Conservation (phyloP, 2,888 invertebrate genomes). For the Neocrepidodera transversa region DNA sequence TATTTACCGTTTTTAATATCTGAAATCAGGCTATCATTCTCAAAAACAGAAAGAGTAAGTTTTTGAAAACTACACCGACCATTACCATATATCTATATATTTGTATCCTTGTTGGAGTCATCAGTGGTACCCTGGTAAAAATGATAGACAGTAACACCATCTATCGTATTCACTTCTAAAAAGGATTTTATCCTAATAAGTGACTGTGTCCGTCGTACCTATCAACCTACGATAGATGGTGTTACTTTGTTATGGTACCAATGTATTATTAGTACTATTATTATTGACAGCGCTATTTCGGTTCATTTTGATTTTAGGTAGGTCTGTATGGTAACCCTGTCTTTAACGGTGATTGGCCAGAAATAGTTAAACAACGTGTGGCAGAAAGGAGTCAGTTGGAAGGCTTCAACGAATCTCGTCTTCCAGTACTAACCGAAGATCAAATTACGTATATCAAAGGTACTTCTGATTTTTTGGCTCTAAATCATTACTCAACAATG, state of each 20-base stretch:
- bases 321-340: slow-evolving; percentile 64
- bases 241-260: too few relatives aligned
- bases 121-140: too few relatives aligned
- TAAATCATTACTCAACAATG: slow-evolving; percentile 76
- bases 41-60: too few relatives aligned
- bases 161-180: too few relatives aligned
- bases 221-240: too few relatives aligned
- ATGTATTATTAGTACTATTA: too few relatives aligned
- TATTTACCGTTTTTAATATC: too few relatives aligned
- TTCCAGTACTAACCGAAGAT: slow-evolving; percentile 67
- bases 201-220: too few relatives aligned
- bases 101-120: neutral
- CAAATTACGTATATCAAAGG: slow-evolving; percentile 69
- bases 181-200: too few relatives aligned
- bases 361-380: slow-evolving; percentile 66
- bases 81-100: neutral
- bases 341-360: slow-evolving; percentile 72
- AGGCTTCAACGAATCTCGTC: slow-evolving; percentile 66
- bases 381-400: slow-evolving; percentile 67
- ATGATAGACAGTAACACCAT: too few relatives aligned
- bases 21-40: too few relatives aligned
- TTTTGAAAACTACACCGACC: neutral
- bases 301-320: slow-evolving; percentile 32
- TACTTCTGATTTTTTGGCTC: slow-evolving; percentile 75
- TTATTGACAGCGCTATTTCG: too few relatives aligned